Base-by-base conservation (phyloP, 2,888 invertebrate genomes). In the Chymomyza amoena region DNA sequence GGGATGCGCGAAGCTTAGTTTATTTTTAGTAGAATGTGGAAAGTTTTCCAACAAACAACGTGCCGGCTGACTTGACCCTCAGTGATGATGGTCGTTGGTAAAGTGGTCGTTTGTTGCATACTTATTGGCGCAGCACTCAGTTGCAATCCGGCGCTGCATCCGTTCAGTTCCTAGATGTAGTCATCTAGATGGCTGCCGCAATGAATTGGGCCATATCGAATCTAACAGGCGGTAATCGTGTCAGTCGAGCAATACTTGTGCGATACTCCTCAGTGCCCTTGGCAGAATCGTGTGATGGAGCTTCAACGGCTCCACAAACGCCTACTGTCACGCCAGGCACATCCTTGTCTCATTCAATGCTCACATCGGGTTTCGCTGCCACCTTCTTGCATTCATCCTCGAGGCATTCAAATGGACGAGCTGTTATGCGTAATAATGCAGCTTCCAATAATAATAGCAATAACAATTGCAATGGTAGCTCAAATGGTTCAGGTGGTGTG, bases 171-270 rank as follows among this genome's bases (percentile, higher is more conserved):
- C 52, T 51, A 32, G 66, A 50, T 16, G 50, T 16, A 65, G 16
- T 28, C 59, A 56, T 66, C 50, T 69, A 57, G 36, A 59, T 36
- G 16, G 25, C 56, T 52, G 60, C 66, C 74, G 82, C 79, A 82
- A 91, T 91, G 91, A 90, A 91, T 84, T 91, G 91, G 91, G 92
- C 91, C 77, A 89, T 91, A 66, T 91, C 91, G 61, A 91, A 91
- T 87, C 78, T 91, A 73, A 91, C 91, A 76, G 91, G 91, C 75
- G 88, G 91, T 76, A 91, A 91, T 89, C 92, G 91, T 16, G 91
- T 91, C 65, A 91, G 91, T 81, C 91, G 90, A 67, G 91, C 91
- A 36, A 89, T 91, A 68, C 89, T 91, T 59, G 91, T 91, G 52
- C 90, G 91, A 25, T 91, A 91, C 74, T 91, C 91, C 13, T 90